Evolutionary conservation across 2,888 invertebrate species (phyloP), one percentile per base, ranked within the genome.

Genomic region (Actias luna): DNA sequence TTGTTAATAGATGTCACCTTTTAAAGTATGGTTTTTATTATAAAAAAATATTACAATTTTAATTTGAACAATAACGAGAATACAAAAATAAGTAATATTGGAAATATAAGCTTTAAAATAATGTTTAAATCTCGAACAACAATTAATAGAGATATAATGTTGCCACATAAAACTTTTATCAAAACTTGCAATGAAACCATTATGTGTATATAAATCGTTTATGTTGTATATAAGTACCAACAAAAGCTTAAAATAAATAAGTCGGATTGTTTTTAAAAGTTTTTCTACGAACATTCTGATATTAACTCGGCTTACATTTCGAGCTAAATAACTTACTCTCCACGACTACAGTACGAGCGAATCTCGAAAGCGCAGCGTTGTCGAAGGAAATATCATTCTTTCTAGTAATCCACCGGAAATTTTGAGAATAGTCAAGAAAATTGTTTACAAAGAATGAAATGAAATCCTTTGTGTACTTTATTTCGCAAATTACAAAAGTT

Each of bases 371-470:
- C 55, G 55, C 52, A 27, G 55, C 55, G n/a, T 55, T 29, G 29
- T 55, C 55, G 52, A 59, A 59, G 58, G 39, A 42, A 18, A 52
- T 39, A 10, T 27, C 35, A 52, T 61, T 52, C 35, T 50, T 59
- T 63, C 36, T 27, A 35, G 58, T 58, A 64, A 63, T 50, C 59
- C 39, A 52, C 50, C 59, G 35, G 58, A 50, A 59, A 59, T 33
- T 50, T 22, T 27, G 42, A 35, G 57, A 31, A 46, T 55, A 63
- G 60, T 60, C 60, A 60, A 46, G 60, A 60, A 60, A 63, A 58
- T 46, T 58, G 46, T 63, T 58, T 46, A 58, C 58, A 58, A 63
- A 57, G 60, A 58, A 60, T 46, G 58, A 60, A 60, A 63, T 60
- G 58, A 36, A 63, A 60, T 63, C 60, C 60, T 63, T 60, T 63